These are phyloP conservation scores for Cenopis cana DNA, from an alignment of 2,888 invertebrate species.

Conservation along the genomic window DNA sequence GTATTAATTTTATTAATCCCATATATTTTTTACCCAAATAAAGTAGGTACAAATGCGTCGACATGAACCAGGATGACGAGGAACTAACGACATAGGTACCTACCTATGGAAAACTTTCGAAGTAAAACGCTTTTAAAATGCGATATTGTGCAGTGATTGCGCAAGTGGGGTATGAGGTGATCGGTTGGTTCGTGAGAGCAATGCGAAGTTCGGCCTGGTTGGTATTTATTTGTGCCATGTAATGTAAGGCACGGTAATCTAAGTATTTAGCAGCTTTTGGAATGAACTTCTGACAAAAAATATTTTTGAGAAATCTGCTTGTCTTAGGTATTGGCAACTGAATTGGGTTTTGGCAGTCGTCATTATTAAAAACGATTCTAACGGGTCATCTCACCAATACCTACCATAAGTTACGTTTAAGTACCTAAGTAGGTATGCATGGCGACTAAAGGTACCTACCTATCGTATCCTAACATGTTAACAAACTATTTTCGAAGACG, in stretches of 20 bases:
- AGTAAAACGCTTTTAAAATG: constrained; percentile 36
- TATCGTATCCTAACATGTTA: too few species aligned
- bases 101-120: constrained; percentile 19
- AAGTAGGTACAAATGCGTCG: too few species aligned
- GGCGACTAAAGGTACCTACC: too few species aligned
- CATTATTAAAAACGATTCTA: neutral
- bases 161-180: constrained; percentile 41
- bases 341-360: neutral
- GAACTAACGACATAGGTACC: too few species aligned
- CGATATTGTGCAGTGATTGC: constrained; percentile 37
- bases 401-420: too few species aligned
- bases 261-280: too few species aligned
- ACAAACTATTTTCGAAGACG: too few species aligned
- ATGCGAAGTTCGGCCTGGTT: constrained; percentile 31
- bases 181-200: constrained; percentile 36
- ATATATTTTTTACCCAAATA: too few species aligned
- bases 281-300: neutral
- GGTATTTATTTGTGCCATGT: constrained; percentile 24
- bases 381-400: too few species aligned
- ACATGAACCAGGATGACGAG: too few species aligned
- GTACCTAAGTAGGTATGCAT: too few species aligned
- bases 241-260: neutral
- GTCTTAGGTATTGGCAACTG: neutral
- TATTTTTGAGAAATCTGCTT: neutral
- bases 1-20: too few species aligned